Evolutionary conservation across 2,113 vertebrate genomes (phyloP).

Genomic region (Cinclus mexicanus): DNA sequence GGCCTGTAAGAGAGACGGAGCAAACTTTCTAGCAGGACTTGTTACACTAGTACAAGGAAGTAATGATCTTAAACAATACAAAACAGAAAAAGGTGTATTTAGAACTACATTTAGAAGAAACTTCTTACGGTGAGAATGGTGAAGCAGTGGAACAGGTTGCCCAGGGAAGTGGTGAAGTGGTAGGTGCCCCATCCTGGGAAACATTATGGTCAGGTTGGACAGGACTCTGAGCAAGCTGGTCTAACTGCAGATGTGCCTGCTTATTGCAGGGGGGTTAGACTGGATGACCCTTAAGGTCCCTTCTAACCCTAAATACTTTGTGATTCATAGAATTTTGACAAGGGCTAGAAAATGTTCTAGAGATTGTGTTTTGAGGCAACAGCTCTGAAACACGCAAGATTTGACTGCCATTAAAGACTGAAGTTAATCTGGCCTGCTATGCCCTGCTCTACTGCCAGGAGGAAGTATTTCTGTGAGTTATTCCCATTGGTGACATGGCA

Average conservation of each 20-base stretch:
- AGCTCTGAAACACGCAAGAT: neutral
- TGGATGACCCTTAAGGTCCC: neutral
- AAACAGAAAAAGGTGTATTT: neutral
- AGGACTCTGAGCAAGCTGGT: neutral
- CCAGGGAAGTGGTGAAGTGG: neutral
- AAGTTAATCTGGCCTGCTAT: neutral
- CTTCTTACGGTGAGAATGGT: neutral
- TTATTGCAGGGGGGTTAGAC: neutral
- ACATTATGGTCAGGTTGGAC: neutral
- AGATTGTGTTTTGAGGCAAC: neutral
- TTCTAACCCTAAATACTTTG: neutral
- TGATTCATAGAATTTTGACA: neutral
- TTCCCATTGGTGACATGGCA: neutral
- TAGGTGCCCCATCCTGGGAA: neutral
- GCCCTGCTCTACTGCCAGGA: neutral
- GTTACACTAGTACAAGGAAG: neutral
- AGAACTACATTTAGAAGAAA: neutral
- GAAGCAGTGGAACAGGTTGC: neutral
- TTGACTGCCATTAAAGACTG: neutral
- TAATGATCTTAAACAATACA: neutral
- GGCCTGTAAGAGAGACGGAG: neutral
- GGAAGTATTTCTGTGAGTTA: neutral
- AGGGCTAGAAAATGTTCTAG: neutral
- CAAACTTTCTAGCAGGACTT: neutral
- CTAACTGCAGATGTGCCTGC: neutral